Conservation (phyloP, 2,113 vertebrate species). For the Gambusia affinis region DNA sequence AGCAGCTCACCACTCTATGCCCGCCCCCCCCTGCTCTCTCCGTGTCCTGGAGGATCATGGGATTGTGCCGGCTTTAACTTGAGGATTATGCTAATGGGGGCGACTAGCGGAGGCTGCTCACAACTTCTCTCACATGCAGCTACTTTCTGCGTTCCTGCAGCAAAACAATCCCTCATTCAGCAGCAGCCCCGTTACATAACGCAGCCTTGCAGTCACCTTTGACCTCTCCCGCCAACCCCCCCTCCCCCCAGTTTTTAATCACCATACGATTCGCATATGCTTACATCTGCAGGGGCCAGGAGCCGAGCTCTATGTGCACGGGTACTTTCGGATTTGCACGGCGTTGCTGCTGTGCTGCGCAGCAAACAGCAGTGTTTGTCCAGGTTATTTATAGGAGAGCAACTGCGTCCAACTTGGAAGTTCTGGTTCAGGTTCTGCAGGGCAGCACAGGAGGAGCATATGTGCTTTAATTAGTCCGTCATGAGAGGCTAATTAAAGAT, state of each 20-base stretch:
- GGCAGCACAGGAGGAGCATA: neutral
- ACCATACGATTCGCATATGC: neutral
- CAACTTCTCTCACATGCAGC: constrained; percentile 9
- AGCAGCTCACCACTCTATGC: constrained; percentile 13
- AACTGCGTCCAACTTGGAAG: neutral
- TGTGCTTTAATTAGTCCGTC: neutral
- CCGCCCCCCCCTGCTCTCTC: constrained; percentile 8
- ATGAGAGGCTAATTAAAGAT: neutral
- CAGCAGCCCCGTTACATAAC: constrained; percentile 31
- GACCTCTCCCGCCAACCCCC: neutral
- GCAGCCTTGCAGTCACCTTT: neutral
- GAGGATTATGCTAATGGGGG: constrained; percentile 73
- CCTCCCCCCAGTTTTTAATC: neutral
- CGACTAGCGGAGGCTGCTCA: constrained; percentile 40
- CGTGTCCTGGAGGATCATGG: constrained; percentile 62
- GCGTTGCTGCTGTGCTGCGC: neutral
- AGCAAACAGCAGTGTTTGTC: neutral
- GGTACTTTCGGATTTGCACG: neutral
- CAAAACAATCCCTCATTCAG: constrained; percentile 49
- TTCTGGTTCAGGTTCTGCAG: neutral
- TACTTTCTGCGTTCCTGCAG: neutral
- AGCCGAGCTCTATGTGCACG: neutral
- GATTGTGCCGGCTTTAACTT: constrained; percentile 68
- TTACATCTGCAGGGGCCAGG: neutral
- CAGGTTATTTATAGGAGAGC: neutral